A percentile compares a stretch with the other conserved stretches of the same genome.
phyloP scores from a whole-genome alignment of 2,113 vertebrate genomes.

The Grammomys dolichurus region DNA sequence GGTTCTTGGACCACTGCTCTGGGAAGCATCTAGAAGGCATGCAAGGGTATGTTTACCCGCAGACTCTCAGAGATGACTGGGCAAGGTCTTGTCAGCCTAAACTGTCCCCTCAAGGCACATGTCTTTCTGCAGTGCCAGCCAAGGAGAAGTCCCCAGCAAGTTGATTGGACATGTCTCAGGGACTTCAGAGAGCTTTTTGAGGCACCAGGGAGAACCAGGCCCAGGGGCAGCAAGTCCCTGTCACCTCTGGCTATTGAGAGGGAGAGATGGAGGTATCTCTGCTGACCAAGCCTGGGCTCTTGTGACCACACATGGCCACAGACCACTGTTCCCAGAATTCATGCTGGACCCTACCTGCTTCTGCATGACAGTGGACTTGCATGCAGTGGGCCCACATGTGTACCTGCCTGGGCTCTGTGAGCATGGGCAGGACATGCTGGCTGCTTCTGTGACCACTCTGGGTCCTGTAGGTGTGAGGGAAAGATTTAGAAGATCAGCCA shows the following conservation, averaged over 20 bases:
- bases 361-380: too few species aligned
- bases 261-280: neutral
- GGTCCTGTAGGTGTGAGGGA: neutral
- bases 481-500: neutral
- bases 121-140: neutral
- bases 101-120: neutral
- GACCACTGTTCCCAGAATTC: neutral
- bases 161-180: neutral
- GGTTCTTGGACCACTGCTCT: neutral
- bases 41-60: too few species aligned
- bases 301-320: neutral
- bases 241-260: rapidly evolving
- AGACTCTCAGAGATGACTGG: neutral
- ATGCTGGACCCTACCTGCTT: neutral
- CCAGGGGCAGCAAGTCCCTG: too few species aligned
- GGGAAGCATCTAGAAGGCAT: neutral
- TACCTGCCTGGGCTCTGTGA: neutral
- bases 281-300: rapidly evolving
- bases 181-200: neutral
- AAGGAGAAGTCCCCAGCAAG: neutral
- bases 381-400: neutral
- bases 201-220: neutral
- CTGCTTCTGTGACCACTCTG: neutral
- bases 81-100: neutral
- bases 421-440: neutral